Evolutionary conservation across 2,888 invertebrate species (phyloP), one percentile per base, ranked within the genome.

Genomic region (Malacosoma neustria): DNA sequence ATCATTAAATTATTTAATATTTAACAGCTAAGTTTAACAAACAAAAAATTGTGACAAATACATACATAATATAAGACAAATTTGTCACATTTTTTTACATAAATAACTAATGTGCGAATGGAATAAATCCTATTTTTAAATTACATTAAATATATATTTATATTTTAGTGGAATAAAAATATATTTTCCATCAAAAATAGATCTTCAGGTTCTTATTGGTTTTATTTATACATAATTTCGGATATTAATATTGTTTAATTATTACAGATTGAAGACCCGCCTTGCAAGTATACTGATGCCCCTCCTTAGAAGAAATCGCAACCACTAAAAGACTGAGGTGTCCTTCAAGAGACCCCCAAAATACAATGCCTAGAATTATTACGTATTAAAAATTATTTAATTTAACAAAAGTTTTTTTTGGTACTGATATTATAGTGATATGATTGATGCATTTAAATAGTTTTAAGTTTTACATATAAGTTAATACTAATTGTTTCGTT

Each of bases 201-300:
- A n/a, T n/a, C n/a, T n/a, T n/a, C n/a, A n/a, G n/a, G n/a, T n/a
- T n/a, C n/a, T n/a, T n/a, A n/a, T n/a, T n/a, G n/a, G n/a, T 29
- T 33, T 3, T 13, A 22, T 38, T 35, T 41, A 42, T 47, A 39
- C 46, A 42, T 11, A 11, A 5, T 30, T 6, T 12, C 6, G 12
- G 6, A 9, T 40, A 31, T 7, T 22, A 37, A 36, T 29, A 41
- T 36, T 38, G 42, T 48, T 46, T 51, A 57, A 61, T 56, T 46
- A 67, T 64, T 46, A 39, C 82, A 90, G 90, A 58, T 59, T 87
- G 54, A 86, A 81, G 48, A 70, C 85, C 38, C 81, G 87, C 12
- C 61, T 90, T 29, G 82, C 87, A 9, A 85, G 73, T 49, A 65
- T 89, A 35, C 66, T 90, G 48, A 59, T 84, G 41, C 88, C 89